phyloP scores from a whole-genome alignment of 1,140 invertebrate species.

The Macrobrachium nipponense region DNA sequence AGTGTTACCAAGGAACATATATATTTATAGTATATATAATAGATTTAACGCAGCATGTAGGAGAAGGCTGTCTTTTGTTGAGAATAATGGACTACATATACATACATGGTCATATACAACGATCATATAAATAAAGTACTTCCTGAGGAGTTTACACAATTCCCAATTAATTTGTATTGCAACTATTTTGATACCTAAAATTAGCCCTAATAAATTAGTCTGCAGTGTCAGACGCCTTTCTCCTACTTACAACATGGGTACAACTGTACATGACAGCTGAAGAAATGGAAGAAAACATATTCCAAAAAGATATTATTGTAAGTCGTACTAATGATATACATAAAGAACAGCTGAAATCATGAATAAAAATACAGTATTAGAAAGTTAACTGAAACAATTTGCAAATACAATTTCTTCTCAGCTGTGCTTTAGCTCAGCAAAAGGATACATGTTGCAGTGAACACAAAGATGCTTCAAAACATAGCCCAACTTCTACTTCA shows the following conservation, averaged over 20 bases:
- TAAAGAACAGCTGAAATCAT: no score
- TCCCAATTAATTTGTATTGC: no score
- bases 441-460: slow-evolving; percentile 2
- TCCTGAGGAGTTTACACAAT: neutral
- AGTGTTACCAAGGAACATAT: slow-evolving; percentile 6
- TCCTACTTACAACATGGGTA: no score
- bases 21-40: no score
- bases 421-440: neutral
- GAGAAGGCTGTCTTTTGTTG: slow-evolving; percentile 22
- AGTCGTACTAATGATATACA: no score
- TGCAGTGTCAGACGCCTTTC: no score
- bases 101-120: slow-evolving; percentile 11
- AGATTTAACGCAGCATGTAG: slow-evolving; percentile 22
- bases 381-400: neutral
- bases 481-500: neutral
- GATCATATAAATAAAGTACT: no score
- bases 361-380: no score
- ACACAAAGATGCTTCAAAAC: slow-evolving; percentile 15
- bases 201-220: no score
- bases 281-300: neutral
- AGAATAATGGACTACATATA: slow-evolving; percentile 5
- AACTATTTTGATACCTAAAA: no score
- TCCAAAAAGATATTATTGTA: neutral
- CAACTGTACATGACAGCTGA: no score
- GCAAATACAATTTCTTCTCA: neutral